phyloP scores from a whole-genome alignment of 2,113 vertebrate genomes.

The Epinephelus cyanopodus region DNA sequence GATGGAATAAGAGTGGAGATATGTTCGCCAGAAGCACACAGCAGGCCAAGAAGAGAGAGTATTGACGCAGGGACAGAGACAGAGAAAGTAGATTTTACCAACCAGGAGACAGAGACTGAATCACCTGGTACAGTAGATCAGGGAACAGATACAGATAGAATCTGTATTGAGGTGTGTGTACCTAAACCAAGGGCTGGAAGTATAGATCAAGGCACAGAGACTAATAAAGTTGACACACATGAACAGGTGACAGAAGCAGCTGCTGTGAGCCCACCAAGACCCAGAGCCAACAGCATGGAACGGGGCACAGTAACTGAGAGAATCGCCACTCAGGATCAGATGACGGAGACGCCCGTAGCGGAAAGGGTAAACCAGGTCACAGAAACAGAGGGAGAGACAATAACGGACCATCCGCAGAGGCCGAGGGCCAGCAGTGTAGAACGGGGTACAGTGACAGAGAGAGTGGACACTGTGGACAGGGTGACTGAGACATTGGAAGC shows the following conservation, averaged over 20 bases:
- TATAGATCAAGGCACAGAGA: slow-evolving; percentile 51
- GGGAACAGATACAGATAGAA: slow-evolving; percentile 78
- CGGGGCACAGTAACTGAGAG: slow-evolving; percentile 75
- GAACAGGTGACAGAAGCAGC: slow-evolving; percentile 51
- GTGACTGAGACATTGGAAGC: slow-evolving; percentile 78
- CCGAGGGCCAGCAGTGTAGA: slow-evolving; percentile 76
- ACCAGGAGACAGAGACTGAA: slow-evolving; percentile 79
- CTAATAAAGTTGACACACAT: not conserved
- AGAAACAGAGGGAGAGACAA: slow-evolving; percentile 72
- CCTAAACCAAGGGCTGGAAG: slow-evolving; percentile 26
- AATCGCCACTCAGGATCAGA: slow-evolving; percentile 74
- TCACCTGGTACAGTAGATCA: slow-evolving; percentile 69
- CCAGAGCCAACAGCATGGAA: slow-evolving; percentile 79
- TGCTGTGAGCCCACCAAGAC: slow-evolving; percentile 51
- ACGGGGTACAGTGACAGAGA: slow-evolving; percentile 71
- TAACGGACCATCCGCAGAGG: slow-evolving; percentile 70
- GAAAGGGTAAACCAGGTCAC: slow-evolving; percentile 67
- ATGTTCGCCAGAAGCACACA: slow-evolving; percentile 46
- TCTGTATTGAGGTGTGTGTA: slow-evolving; percentile 69
- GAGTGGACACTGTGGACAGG: slow-evolving; percentile 58
- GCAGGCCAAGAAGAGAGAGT: slow-evolving; percentile 72
- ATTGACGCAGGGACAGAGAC: slow-evolving; percentile 77
- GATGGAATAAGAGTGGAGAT: slow-evolving; percentile 76
- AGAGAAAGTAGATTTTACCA: slow-evolving; percentile 63
- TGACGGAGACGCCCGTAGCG: slow-evolving; percentile 58